Percentiles rank a stretch among this genome's conserved stretches.
phyloP scores from a whole-genome alignment of 64 coral and sea anemone species.

The Hydrozoanthus tunicans region DNA sequence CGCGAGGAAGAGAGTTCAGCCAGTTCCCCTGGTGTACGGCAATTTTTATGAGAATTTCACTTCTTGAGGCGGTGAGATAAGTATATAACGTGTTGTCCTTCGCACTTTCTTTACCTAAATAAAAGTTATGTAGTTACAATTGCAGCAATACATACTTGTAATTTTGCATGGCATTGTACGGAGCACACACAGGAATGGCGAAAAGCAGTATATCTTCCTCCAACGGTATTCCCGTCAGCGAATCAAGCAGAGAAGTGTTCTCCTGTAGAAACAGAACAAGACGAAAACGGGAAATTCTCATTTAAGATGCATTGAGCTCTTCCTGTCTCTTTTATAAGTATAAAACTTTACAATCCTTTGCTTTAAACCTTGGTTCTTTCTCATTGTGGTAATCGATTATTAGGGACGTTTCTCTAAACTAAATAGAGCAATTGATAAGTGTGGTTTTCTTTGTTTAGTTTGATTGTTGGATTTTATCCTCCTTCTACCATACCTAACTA shows the following conservation, averaged over 20 bases:
- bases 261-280: conserved; percentile 59
- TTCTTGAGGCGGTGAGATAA: too few relatives aligned
- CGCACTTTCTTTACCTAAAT: too few relatives aligned
- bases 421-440: neutral
- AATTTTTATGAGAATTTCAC: too few relatives aligned
- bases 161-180: conserved; percentile 85
- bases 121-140: too few relatives aligned
- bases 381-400: too few relatives aligned
- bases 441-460: too few relatives aligned
- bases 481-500: neutral
- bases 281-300: neutral
- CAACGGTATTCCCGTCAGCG: conserved; percentile 83
- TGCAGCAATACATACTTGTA: conserved; percentile 77
- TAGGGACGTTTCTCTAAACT: neutral
- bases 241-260: conserved; percentile 74
- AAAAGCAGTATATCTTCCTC: conserved; percentile 82
- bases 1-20: too few relatives aligned
- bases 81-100: too few relatives aligned
- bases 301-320: neutral
- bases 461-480: neutral
- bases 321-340: neutral
- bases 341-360: too few relatives aligned
- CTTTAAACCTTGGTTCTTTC: too few relatives aligned
- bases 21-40: too few relatives aligned
- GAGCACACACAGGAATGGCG: conserved; percentile 93